Base-by-base conservation (phyloP, 1,140 invertebrate genomes). In the Pseudomyrmex dendroicus region DNA sequence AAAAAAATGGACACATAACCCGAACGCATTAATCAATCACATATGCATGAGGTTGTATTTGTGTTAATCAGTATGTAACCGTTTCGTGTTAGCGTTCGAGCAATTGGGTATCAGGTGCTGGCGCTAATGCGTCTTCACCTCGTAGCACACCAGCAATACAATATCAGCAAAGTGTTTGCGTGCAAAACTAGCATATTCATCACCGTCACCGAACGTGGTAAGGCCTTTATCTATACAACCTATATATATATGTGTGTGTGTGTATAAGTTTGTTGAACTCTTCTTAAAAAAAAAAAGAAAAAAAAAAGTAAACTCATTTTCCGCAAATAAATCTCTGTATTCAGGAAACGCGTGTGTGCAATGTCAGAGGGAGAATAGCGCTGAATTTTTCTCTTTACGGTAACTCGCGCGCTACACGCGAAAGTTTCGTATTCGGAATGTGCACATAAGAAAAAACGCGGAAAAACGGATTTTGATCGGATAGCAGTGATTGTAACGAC, bases 171-270 rank as follows among this genome's bases (percentile, higher is more conserved):
- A 66, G 13, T 35, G 73, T 44, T 77, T 35, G 62, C 73, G 62
- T 77, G 62, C 48, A 77, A 77, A 56, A 67, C 48, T 56, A 77
- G 62, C 48, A 77, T 77, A 77, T 77, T 77, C 73, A 77, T 77
- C 73, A 77, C 73, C 73, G 73, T 67, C 73, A 77, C 62, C 62
- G 73, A 76, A 66, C 73, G 48, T 66, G 25, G 35, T 77, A 77
- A 76, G 35, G 35, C 4, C 4, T 62, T 77, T 77, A 76, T 76
- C 73, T 76, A 54, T 66, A 62, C 25, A 66, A 66, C 20, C 0
- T 35, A 35, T 35, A 25, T 25, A 4, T 25, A 25, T 25, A 4
- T 25, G 1, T 25, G 1, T 35, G 25, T 5, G 25, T 35, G 25
- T 35, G 5, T 35, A 35, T 17, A 25, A 77, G 62, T 56, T 77